A percentile compares a stretch with the other conserved stretches of the same genome.
Conservation (phyloP, 2,888 invertebrate genomes). For the Watsonalla cultraria region DNA sequence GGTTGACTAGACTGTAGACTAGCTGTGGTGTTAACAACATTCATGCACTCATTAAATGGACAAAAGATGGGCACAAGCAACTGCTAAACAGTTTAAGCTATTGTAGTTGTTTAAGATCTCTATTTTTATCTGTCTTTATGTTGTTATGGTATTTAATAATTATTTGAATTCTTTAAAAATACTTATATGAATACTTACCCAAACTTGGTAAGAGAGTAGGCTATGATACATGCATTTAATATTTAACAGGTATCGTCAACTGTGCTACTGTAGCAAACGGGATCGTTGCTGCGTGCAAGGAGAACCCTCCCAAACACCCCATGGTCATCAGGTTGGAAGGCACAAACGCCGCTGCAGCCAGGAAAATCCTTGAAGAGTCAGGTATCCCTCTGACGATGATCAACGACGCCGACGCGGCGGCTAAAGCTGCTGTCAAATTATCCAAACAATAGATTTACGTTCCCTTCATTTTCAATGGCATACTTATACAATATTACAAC, state of each 20-base stretch:
- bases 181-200: too few relatives aligned
- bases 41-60: neutral
- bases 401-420: constrained; percentile 94
- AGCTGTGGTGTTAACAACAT: too few relatives aligned
- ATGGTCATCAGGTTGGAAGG: constrained; percentile 97
- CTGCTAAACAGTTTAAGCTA: too few relatives aligned
- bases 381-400: constrained; percentile 91
- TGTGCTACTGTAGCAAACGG: constrained; percentile 98
- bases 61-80: too few relatives aligned
- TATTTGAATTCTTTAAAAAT: too few relatives aligned
- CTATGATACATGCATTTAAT: neutral
- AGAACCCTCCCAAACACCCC: constrained; percentile 89
- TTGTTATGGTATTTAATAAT: too few relatives aligned
- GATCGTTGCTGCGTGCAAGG: constrained; percentile 92
- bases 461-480: too few relatives aligned
- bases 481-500: too few relatives aligned
- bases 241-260: constrained; percentile 92
- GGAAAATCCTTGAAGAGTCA: constrained; percentile 88
- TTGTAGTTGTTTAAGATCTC: too few relatives aligned
- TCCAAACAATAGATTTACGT: constrained; percentile 26
- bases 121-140: too few relatives aligned
- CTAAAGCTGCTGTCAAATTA: constrained; percentile 87
- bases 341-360: constrained; percentile 92
- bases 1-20: too few relatives aligned
- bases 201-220: neutral